A percentile compares a stretch with the other conserved stretches of the same genome.
phyloP scores from a whole-genome alignment of 2,888 invertebrate species.

The Girardia tigrina region DNA sequence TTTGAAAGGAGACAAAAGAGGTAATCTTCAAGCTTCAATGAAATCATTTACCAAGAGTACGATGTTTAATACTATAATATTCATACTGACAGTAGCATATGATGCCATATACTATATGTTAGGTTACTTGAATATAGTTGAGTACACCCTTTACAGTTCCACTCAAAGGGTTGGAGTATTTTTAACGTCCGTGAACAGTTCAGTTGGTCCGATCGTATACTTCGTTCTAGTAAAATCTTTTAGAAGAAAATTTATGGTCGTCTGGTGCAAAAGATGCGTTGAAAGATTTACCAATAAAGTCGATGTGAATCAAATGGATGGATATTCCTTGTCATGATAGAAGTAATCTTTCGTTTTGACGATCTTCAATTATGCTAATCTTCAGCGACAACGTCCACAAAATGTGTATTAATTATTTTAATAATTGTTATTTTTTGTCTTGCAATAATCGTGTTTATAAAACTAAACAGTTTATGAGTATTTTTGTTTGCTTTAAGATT shows the following conservation, averaged over 20 bases:
- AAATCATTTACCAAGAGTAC: conserved; percentile 32
- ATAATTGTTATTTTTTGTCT: too few relatives aligned
- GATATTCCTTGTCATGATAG: too few relatives aligned
- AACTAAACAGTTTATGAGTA: too few relatives aligned
- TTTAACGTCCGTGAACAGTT: not conserved
- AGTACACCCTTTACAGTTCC: conserved; percentile 27
- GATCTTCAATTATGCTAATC: too few relatives aligned
- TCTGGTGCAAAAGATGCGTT: conserved; percentile 3
- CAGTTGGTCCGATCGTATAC: not conserved
- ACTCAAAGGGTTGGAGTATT: conserved; percentile 24
- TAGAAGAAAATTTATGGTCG: not conserved
- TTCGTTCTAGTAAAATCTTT: conserved; percentile 3
- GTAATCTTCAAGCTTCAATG: not conserved
- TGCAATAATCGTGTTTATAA: too few relatives aligned
- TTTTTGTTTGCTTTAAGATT: too few relatives aligned
- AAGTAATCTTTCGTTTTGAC: too few relatives aligned
- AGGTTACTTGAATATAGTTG: not conserved
- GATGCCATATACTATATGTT: conserved; percentile 33
- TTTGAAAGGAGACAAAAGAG: not conserved
- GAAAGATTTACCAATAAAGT: not conserved
- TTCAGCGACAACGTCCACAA: too few relatives aligned
- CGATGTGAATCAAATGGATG: not conserved
- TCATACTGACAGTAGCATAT: conserved; percentile 25
- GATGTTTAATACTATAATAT: conserved; percentile 33
- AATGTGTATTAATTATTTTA: too few relatives aligned